Conservation (phyloP, 2,888 invertebrate species). For the Mythimna impura region DNA sequence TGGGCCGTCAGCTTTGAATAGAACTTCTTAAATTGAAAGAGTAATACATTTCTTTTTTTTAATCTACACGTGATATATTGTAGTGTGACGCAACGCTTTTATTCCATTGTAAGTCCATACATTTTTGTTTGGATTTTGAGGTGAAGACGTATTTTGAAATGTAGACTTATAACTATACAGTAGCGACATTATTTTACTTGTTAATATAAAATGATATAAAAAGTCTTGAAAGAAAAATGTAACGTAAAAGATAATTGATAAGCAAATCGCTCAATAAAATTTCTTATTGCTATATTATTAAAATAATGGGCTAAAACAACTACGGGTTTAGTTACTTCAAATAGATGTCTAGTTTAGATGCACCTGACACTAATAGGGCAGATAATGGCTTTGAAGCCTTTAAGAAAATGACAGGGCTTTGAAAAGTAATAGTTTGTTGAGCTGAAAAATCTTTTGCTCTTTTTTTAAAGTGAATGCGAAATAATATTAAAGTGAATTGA, state of each 20-base stretch:
- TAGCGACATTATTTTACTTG: not conserved
- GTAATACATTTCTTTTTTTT: constrained; percentile 76
- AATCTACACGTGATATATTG: constrained; percentile 74
- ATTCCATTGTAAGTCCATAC: constrained; percentile 43
- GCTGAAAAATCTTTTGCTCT: not conserved
- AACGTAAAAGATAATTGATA: not conserved
- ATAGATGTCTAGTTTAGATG: constrained; percentile 4
- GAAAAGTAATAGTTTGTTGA: not conserved
- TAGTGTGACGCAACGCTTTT: constrained; percentile 57
- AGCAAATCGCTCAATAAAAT: not conserved
- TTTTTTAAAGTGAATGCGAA: constrained; percentile 17
- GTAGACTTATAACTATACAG: not conserved
- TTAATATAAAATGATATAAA: not conserved
- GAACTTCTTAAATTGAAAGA: constrained; percentile 81
- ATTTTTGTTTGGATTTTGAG: constrained; percentile 38
- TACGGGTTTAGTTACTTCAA: not conserved
- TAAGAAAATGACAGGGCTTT: constrained; percentile 13
- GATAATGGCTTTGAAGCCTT: constrained; percentile 5
- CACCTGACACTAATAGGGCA: constrained; percentile 32
- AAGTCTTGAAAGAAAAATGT: constrained; percentile 1
- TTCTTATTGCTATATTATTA: constrained; percentile 10
- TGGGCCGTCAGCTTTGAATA: constrained; percentile 77
- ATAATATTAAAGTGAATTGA: constrained; percentile 4
- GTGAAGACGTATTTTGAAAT: constrained; percentile 27
- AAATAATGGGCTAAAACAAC: constrained; percentile 2